Conservation (phyloP, 2,888 invertebrate genomes). For the Eristalis pertinax region DNA sequence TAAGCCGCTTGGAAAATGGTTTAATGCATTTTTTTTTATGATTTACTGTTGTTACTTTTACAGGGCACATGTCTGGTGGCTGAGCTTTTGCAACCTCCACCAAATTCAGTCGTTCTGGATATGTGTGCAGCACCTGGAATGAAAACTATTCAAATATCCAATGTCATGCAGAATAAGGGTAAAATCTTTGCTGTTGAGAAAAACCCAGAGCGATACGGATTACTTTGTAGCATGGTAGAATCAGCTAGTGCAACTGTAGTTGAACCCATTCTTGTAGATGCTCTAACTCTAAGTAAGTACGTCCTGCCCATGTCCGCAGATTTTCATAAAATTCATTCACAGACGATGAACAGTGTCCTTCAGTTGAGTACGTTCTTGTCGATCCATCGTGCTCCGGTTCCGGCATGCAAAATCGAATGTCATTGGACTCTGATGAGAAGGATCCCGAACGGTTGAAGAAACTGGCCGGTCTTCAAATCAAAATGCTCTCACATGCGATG, state of each 20-base stretch:
- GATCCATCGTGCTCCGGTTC: conserved; percentile 99
- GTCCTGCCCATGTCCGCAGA: background rate
- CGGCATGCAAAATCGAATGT: conserved; percentile 85
- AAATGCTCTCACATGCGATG: conserved; percentile 93
- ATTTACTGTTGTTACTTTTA: conserved; percentile 67
- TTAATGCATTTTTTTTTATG: background rate
- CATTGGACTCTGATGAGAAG: conserved; percentile 82
- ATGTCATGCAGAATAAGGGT: conserved; percentile 89
- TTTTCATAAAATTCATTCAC: background rate
- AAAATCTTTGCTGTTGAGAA: conserved; percentile 92
- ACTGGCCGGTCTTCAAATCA: conserved; percentile 90
- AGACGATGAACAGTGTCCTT: conserved; percentile 77
- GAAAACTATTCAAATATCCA: conserved; percentile 95
- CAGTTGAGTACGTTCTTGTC: conserved; percentile 94
- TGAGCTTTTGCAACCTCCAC: conserved; percentile 87
- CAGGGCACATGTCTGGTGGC: conserved; percentile 96
- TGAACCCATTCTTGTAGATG: conserved; percentile 87
- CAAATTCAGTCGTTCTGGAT: conserved; percentile 90
- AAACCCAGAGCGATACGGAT: conserved; percentile 85
- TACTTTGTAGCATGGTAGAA: conserved; percentile 85
- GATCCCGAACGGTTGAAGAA: conserved; percentile 84
- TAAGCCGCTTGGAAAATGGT: conserved; percentile 79
- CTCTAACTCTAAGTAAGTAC: conserved; percentile 84
- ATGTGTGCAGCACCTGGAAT: conserved; percentile 99
- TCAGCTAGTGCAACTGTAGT: conserved; percentile 87